Percentiles rank a stretch among this genome's conserved stretches.
Evolutionary conservation across 1,140 invertebrate species (phyloP).

Genomic region (Drosophila rufa): DNA sequence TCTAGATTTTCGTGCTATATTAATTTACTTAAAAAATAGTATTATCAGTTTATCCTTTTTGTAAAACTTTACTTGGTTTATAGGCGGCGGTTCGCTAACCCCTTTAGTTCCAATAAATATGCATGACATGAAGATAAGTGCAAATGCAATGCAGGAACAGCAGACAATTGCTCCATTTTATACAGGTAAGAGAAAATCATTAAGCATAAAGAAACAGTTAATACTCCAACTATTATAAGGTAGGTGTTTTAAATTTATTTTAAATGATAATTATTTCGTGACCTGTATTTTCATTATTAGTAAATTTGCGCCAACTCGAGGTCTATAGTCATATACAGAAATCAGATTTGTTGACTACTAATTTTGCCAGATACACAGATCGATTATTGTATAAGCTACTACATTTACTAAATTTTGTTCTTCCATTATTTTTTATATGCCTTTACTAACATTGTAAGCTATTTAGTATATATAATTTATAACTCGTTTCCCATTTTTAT

Average conservation of each 20-base stretch:
- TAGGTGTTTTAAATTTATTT: neutral
- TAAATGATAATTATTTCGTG: too few relatives aligned
- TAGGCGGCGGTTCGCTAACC: conserved; percentile 89
- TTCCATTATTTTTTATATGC: too few relatives aligned
- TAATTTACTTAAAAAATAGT: conserved; percentile 2
- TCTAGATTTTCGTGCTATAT: conserved; percentile 5
- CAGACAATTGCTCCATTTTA: conserved; percentile 89
- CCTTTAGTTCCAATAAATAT: conserved; percentile 91
- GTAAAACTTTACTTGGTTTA: conserved; percentile 10
- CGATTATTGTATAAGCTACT: too few relatives aligned
- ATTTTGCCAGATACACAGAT: too few relatives aligned
- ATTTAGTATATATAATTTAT: too few relatives aligned
- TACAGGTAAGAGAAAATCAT: conserved; percentile 86
- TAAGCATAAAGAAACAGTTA: neutral
- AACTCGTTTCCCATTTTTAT: too few relatives aligned
- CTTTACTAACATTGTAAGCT: too few relatives aligned
- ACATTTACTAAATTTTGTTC: too few relatives aligned
- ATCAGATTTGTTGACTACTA: too few relatives aligned
- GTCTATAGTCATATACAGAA: too few relatives aligned
- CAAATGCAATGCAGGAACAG: conserved; percentile 86
- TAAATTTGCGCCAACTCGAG: too few relatives aligned
- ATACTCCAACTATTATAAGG: neutral
- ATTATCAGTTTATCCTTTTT: conserved; percentile 25
- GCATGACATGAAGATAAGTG: conserved; percentile 91
- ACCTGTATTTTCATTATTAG: too few relatives aligned